These are phyloP conservation scores for Lasioglossum lativentre DNA, from an alignment of 2,888 invertebrate genomes.

Conservation along the genomic window DNA sequence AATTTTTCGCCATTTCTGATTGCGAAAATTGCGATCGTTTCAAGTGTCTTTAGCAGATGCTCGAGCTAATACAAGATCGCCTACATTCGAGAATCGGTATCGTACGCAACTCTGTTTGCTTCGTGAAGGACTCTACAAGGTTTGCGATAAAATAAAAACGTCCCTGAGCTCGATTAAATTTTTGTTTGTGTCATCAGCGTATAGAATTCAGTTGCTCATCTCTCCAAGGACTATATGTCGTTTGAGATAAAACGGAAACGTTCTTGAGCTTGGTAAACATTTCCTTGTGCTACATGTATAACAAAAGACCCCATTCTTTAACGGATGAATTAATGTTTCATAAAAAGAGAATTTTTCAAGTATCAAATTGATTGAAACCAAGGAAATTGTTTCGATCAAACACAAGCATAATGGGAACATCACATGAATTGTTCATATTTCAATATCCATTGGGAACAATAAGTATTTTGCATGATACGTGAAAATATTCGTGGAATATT, in stretches of 20 bases:
- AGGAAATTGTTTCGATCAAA: not conserved
- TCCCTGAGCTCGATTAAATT: slow-evolving; percentile 2
- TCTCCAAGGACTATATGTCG: not conserved
- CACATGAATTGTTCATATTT: not conserved
- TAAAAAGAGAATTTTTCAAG: not conserved
- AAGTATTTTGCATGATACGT: not conserved
- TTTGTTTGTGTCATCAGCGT: not conserved
- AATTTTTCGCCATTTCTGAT: not conserved
- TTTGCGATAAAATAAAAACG: not conserved
- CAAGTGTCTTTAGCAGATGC: not conserved
- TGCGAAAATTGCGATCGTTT: not conserved
- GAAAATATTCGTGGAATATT: not conserved
- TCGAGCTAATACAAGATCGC: not conserved
- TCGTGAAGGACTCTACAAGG: not conserved
- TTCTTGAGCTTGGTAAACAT: slow-evolving; percentile 2
- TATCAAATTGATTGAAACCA: not conserved
- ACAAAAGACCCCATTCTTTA: not conserved
- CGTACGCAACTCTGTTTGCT: not conserved
- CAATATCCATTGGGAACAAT: not conserved
- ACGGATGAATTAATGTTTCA: not conserved
- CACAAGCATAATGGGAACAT: not conserved
- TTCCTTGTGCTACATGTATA: not conserved
- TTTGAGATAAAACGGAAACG: not conserved
- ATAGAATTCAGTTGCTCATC: not conserved
- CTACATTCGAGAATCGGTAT: not conserved